Evolutionary conservation across 2,888 invertebrate species (phyloP), one percentile per base, ranked within the genome.

Genomic region (Yponomeuta cagnagella): DNA sequence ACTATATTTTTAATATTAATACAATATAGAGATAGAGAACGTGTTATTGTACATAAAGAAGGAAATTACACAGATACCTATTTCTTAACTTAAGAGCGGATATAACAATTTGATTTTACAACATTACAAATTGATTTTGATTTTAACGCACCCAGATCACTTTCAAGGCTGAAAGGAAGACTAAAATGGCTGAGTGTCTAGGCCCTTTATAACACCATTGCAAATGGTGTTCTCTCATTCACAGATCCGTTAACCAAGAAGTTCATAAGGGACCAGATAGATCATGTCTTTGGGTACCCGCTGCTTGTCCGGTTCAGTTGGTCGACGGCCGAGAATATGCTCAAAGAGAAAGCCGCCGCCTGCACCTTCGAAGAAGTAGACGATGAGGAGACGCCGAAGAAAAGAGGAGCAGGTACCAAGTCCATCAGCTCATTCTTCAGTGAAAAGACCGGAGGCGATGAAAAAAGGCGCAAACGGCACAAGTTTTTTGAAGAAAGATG

Each of bases 231-330:
- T 43, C 43, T 43, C 15, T 15, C 15, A 58, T 58, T 90, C 88
- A 76, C 91, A 95, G 99, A 99, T 94, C 98, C 99, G 0, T 93
- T 95, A 0, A 99, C 99, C 1, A 99, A 99, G 86, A 95, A 95
- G 75, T 99, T 99, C 89, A 93, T 99, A 58, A 85, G 93, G 0
- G 94, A 96, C 10, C 94, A 96, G 81, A 93, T 97, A 72, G 98
- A 99, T 88, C 93, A 94, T 37, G 95, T 99, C 0, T 99, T 99
- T 90, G 99, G 99, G 0, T 99, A 96, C 86, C 97, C 99, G 0
- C 94, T 96, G 70, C 91, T 99, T 30, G 99, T 99, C 0, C 93
- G 99, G 73, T 98, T 99, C 85, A 98, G 98, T 84, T 99, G 99
- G 99, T 98, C 98, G 0, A 99, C 99, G 0, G 96, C 98, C 0